These are phyloP conservation scores for Trematomus bernacchii DNA, from an alignment of 2,797 vertebrate genomes.

Conservation along the genomic window DNA sequence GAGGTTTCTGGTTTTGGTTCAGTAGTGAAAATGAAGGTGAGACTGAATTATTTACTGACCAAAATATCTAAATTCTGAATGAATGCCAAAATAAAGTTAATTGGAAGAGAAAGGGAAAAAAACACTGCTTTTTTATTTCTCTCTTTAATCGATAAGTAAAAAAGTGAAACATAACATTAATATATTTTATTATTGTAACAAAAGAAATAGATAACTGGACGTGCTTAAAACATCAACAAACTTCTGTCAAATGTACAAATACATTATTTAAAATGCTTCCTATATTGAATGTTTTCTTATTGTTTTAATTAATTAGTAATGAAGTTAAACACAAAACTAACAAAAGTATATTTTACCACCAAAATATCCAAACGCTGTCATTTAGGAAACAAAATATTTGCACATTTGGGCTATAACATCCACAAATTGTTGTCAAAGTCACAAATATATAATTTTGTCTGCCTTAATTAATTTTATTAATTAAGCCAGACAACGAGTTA, in stretches of 20 bases:
- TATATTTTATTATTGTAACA: too few species aligned
- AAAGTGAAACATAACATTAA: too few species aligned
- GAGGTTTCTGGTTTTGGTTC: constrained; percentile 58
- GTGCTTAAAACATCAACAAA: too few species aligned
- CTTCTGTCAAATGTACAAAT: too few species aligned
- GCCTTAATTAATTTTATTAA: too few species aligned
- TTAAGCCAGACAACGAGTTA: too few species aligned
- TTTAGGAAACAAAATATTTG: too few species aligned
- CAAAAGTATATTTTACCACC: neutral
- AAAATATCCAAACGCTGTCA: neutral
- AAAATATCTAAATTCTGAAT: constrained; percentile 38
- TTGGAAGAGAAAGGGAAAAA: neutral
- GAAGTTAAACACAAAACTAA: neutral
- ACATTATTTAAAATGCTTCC: too few species aligned
- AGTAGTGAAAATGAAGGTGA: constrained; percentile 61
- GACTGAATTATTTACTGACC: constrained; percentile 50
- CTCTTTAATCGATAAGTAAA: too few species aligned
- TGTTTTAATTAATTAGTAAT: neutral
- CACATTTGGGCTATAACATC: too few species aligned
- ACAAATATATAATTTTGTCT: neutral
- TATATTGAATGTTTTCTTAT: neutral
- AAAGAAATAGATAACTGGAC: too few species aligned
- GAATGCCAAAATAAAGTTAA: neutral
- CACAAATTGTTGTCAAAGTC: neutral
- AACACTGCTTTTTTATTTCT: neutral